phyloP scores from a whole-genome alignment of 1,140 invertebrate genomes.

The Cylas formicarius region DNA sequence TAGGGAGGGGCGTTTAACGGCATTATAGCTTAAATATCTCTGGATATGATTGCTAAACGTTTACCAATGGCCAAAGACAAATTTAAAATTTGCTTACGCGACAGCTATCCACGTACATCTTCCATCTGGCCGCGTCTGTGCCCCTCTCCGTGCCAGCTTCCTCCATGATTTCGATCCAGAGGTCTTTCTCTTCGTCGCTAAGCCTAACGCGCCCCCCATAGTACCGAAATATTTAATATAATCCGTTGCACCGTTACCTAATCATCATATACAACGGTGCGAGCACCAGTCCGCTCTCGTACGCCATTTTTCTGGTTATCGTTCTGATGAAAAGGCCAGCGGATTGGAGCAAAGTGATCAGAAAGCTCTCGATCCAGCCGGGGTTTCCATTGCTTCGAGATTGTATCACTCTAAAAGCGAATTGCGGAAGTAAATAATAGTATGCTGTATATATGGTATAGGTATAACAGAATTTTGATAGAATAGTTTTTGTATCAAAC shows the following conservation, averaged over 20 bases:
- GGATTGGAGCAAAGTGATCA: conserved; percentile 51
- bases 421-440: no score
- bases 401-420: conserved; percentile 47
- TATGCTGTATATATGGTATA: no score
- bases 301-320: conserved; percentile 36
- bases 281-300: conserved; percentile 40
- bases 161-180: conserved; percentile 27
- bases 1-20: no score
- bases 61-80: conserved; percentile 1
- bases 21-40: no score
- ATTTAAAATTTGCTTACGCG: conserved; percentile 20
- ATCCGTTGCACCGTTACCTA: conserved; percentile 40
- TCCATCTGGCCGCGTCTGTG: conserved; percentile 22
- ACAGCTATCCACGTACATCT: conserved; percentile 32
- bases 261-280: conserved; percentile 41
- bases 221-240: no score
- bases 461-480: no score
- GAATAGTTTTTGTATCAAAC: no score
- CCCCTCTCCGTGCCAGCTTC: conserved; percentile 12
- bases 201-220: conserved; percentile 20
- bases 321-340: conserved; percentile 43
- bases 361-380: conserved; percentile 58
- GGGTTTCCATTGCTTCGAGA: conserved; percentile 52
- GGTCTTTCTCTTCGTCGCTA: conserved; percentile 13
- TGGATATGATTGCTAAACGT: background rate